Evolutionary conservation across 1,140 invertebrate species (phyloP).

Genomic region (Aethina tumida): DNA sequence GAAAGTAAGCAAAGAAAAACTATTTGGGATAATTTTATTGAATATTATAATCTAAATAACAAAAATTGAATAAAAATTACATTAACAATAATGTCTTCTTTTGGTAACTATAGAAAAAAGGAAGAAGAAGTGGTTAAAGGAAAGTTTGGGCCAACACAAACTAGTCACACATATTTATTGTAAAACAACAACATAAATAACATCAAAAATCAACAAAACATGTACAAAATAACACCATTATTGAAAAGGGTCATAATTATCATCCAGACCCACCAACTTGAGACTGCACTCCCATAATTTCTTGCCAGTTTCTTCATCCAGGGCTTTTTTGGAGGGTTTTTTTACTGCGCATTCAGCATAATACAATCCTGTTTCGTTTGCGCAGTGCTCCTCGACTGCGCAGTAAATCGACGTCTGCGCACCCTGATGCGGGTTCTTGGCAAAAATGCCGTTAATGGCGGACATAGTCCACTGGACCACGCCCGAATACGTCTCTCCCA

Average conservation of each 20-base stretch:
- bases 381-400: slow-evolving; percentile 57
- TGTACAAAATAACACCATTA: too few relatives aligned
- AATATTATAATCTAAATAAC: too few relatives aligned
- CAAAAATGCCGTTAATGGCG: slow-evolving; percentile 33
- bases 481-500: slow-evolving; percentile 42
- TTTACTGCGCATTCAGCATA: slow-evolving; percentile 47
- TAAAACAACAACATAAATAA: too few relatives aligned
- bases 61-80: too few relatives aligned
- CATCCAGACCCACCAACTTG: slow-evolving; percentile 42
- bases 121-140: too few relatives aligned
- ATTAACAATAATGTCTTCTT: too few relatives aligned
- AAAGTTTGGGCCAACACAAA: too few relatives aligned
- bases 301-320: slow-evolving; percentile 45
- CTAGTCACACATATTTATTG: too few relatives aligned
- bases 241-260: slow-evolving; percentile 28
- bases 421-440: slow-evolving; percentile 56
- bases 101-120: too few relatives aligned
- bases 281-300: slow-evolving; percentile 67
- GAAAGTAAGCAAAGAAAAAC: too few relatives aligned
- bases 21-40: too few relatives aligned
- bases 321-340: slow-evolving; percentile 35
- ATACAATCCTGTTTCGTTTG: slow-evolving; percentile 50
- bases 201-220: too few relatives aligned
- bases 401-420: slow-evolving; percentile 75
- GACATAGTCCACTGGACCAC: slow-evolving; percentile 31